Conservation (phyloP, 2,797 vertebrate species). For the Garrulus glandarius region DNA sequence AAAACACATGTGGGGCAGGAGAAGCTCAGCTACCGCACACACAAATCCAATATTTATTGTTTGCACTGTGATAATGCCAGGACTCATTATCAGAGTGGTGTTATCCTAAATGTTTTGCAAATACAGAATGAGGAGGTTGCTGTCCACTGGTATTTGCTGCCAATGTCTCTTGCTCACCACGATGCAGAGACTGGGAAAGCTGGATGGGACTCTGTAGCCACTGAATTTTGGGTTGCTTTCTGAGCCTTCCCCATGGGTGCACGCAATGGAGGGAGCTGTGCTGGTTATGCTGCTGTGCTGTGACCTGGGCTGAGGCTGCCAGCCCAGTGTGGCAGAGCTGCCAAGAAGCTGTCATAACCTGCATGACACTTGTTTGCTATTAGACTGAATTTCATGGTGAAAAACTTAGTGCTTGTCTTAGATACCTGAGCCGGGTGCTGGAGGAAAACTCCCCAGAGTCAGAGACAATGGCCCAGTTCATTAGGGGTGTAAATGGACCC, state of each 20-base stretch:
- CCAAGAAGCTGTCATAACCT: background rate
- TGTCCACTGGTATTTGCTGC: background rate
- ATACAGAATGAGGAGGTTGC: background rate
- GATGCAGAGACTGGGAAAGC: background rate
- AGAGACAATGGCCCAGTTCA: background rate
- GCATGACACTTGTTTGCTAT: background rate
- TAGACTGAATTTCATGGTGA: background rate
- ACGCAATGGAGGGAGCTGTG: accelerated
- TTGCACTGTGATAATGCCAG: background rate
- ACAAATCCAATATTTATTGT: background rate
- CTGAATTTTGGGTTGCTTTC: background rate
- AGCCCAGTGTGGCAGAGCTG: background rate
- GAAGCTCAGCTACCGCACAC: background rate
- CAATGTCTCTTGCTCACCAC: background rate
- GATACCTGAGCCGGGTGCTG: background rate
- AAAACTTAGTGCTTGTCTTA: background rate
- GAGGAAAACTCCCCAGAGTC: background rate
- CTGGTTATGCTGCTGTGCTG: background rate
- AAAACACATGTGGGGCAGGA: background rate
- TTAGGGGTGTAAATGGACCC: background rate
- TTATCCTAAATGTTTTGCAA: background rate
- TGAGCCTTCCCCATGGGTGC: background rate
- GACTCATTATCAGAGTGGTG: background rate
- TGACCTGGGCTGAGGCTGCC: background rate
- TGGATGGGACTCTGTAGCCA: background rate